These are phyloP conservation scores for Gnathonemus longibarbis DNA, from an alignment of 2,113 vertebrate genomes.

Conservation along the genomic window DNA sequence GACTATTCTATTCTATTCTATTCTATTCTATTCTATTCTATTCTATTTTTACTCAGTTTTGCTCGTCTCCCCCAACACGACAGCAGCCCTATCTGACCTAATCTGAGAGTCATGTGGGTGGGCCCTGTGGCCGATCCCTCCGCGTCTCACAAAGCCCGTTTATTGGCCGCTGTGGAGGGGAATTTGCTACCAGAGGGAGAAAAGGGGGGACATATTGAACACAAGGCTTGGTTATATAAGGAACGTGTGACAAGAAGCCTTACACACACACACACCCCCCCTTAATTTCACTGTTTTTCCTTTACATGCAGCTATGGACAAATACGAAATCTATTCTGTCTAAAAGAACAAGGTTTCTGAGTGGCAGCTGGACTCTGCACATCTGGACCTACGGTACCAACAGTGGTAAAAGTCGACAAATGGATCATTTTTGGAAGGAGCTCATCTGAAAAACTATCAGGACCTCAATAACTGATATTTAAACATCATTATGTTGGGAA, in stretches of 20 bases:
- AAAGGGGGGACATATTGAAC: not conserved
- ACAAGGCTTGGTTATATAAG: not conserved
- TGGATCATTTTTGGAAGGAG: not conserved
- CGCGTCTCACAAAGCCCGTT: not conserved
- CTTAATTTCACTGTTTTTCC: not conserved
- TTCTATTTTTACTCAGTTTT: not conserved
- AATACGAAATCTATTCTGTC: not conserved
- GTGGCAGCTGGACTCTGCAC: not conserved
- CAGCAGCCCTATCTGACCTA: not conserved
- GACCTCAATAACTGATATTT: not conserved
- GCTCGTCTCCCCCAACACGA: not conserved
- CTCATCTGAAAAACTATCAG: not conserved
- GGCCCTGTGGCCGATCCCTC: not conserved
- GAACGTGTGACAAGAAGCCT: not conserved
- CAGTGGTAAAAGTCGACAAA: not conserved
- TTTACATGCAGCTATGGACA: not conserved
- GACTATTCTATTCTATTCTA: no score
- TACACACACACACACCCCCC: not conserved
- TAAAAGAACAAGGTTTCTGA: not conserved
- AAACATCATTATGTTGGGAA: not conserved
- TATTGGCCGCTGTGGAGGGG: not conserved
- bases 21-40: no score
- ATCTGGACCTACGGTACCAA: not conserved
- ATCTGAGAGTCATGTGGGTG: not conserved
- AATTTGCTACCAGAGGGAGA: not conserved